Base-by-base conservation (phyloP, 2,113 vertebrate genomes). In the Charadrius vociferus region DNA sequence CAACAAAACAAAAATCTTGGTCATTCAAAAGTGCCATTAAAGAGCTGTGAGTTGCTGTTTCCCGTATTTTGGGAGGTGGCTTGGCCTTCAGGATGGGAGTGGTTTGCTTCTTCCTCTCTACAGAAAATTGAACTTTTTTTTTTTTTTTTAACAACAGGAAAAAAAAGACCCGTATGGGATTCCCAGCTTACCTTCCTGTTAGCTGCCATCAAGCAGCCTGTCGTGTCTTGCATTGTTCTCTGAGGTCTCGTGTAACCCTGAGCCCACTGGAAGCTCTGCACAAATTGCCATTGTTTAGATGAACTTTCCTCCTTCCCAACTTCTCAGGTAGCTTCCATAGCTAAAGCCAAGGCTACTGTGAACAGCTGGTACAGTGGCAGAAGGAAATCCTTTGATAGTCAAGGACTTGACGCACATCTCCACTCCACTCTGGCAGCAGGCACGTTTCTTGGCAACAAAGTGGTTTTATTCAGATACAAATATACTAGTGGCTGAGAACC, bases 171-270 rank as follows among this genome's bases (percentile, higher is more conserved):
- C n/a, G 37, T 19, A 5, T 1, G 7, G 23, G 6, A 13, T 39
- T 63, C 21, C 45, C n/a, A 22, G 14, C 34, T 39, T 11, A 36
- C 16, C 21, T 59, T 26, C 12, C 7, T 43, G 1, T 27, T 18
- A 56, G 78, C 32, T 36, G 36, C n/a, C 4, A 2, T 7, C 24
- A 26, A 26, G 45, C 47, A 18, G 45, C 45, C n/a, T 12, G 29
- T 27, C 20, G 2, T 5, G 13, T 21, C 78, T 34, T 36, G 10
- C 5, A 0, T 36, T 12, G 27, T 66, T 19, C 39, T 68, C 30
- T 0, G 1, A 56, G 50, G 49, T 49, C 16, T 39, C 0, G 2
- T 37, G 36, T 26, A 20, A 56, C n/a, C 20, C 36, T 1, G 2
- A 36, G 49, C 49, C 9, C 11, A 2, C 43, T 45, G 34, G 43